phyloP scores from a whole-genome alignment of 2,888 invertebrate genomes.

The Xestia sexstrigata region DNA sequence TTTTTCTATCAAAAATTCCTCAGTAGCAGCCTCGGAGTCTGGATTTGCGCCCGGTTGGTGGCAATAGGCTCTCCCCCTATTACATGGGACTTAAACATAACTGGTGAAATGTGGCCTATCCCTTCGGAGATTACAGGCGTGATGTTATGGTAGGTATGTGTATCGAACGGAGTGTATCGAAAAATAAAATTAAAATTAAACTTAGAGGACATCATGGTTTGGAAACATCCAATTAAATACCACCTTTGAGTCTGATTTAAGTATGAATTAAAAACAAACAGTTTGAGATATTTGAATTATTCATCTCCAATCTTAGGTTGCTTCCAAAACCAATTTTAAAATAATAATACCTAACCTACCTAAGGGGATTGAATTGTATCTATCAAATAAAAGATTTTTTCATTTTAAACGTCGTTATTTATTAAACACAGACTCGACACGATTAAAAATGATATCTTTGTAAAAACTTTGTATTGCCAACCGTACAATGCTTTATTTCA shows the following conservation, averaged over 20 bases:
- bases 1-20: no score
- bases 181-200: neutral
- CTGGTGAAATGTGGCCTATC: no score
- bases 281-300: neutral
- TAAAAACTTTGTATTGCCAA: conserved; percentile 8
- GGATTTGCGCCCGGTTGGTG: no score
- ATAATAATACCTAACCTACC: neutral
- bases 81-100: no score
- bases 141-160: neutral
- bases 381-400: neutral
- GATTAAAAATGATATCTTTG: no score
- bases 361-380: neutral
- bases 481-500: conserved; percentile 46
- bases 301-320: neutral
- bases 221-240: neutral
- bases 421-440: no score
- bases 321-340: neutral
- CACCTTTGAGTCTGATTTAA: neutral
- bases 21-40: no score
- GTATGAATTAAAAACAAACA: no score
- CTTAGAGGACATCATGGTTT: neutral
- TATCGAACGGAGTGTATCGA: conserved; percentile 31
- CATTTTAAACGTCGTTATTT: no score
- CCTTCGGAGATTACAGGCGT: no score
- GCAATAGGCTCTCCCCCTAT: no score